phyloP scores from a whole-genome alignment of 2,113 vertebrate species.

The Gorilla gorilla region DNA sequence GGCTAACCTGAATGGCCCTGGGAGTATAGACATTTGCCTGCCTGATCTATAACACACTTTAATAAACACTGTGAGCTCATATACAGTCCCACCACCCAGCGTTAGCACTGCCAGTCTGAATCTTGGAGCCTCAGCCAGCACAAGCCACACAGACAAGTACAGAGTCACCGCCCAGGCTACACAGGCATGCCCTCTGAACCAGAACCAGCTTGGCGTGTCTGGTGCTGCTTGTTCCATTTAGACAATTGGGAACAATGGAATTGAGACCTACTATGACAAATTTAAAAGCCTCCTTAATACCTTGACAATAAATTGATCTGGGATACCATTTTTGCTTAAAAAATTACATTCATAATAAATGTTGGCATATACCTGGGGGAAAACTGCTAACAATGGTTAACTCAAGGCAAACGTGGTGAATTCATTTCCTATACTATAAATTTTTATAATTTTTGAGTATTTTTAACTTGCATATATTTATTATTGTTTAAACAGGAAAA shows the following conservation, averaged over 20 bases:
- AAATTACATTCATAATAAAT: neutral
- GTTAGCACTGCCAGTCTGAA: too few species aligned
- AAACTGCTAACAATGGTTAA: neutral
- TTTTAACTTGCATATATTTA: neutral
- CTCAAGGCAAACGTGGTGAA: neutral
- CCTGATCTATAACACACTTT: neutral
- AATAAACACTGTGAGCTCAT: neutral
- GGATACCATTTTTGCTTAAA: neutral
- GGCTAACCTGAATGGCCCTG: neutral
- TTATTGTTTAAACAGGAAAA: neutral
- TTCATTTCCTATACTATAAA: neutral
- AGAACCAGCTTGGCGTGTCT: neutral
- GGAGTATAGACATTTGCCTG: neutral
- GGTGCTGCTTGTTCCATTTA: neutral
- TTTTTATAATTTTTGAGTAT: neutral
- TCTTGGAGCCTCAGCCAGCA: neutral
- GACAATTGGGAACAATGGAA: neutral
- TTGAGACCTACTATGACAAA: neutral
- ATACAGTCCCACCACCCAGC: accelerated
- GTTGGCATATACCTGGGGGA: neutral
- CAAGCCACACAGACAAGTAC: neutral
- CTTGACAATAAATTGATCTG: neutral
- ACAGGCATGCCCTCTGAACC: accelerated
- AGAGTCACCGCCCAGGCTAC: accelerated
- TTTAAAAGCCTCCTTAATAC: neutral